phyloP scores from a whole-genome alignment of 2,797 vertebrate genomes.

The Darevskia mixta region DNA sequence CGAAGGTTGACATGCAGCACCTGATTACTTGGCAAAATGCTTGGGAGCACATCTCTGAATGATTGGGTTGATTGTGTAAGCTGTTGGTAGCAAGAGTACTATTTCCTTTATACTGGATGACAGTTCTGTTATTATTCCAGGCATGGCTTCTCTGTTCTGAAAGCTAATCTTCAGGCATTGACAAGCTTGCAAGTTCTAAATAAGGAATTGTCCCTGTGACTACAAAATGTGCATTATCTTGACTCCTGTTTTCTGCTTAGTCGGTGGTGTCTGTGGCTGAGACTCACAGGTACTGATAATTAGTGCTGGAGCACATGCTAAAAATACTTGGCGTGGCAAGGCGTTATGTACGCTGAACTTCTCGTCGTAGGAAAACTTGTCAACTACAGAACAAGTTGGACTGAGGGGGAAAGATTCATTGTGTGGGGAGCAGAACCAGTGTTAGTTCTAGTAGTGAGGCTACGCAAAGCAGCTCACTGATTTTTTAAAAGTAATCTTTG shows the following conservation, averaged over 20 bases:
- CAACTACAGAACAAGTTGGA: background rate
- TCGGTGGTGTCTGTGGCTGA: background rate
- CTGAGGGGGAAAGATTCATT: background rate
- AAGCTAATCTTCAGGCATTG: rapidly evolving
- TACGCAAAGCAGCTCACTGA: background rate
- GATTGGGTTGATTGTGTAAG: background rate
- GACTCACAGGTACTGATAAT: conserved; percentile 14
- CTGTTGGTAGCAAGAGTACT: background rate
- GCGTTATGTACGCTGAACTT: background rate
- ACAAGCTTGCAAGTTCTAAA: background rate
- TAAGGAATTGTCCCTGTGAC: conserved; percentile 17
- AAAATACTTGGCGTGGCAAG: conserved; percentile 19
- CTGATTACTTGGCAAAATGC: background rate
- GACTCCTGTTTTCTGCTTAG: background rate
- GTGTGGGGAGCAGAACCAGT: background rate
- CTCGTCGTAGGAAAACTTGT: background rate
- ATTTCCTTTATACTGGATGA: background rate
- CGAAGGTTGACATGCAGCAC: background rate
- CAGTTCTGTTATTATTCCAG: conserved; percentile 4
- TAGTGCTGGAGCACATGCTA: background rate
- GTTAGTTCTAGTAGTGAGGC: background rate
- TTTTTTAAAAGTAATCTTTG: background rate
- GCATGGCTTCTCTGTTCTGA: background rate
- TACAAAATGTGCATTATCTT: conserved; percentile 22
- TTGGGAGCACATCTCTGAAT: background rate